A percentile compares a stretch with the other conserved stretches of the same genome.
phyloP scores from a whole-genome alignment of 2,113 vertebrate genomes.

The Madoqua kirkii region DNA sequence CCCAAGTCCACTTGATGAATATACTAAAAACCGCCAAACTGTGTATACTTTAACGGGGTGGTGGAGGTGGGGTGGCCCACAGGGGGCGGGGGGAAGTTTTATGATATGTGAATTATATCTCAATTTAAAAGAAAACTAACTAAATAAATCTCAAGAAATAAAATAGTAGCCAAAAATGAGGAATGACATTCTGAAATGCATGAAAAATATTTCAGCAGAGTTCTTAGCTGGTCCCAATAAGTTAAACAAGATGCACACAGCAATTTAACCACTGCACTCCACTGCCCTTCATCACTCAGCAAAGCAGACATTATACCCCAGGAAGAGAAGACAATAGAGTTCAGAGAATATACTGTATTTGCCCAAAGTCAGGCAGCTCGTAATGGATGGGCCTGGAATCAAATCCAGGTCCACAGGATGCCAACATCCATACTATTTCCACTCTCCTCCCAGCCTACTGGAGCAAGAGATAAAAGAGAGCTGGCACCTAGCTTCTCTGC shows the following conservation, averaged over 20 bases:
- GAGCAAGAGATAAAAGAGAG: background rate
- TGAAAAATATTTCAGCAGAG: background rate
- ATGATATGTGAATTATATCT: background rate
- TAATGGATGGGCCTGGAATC: background rate
- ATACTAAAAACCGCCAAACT: background rate
- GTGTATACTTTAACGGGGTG: background rate
- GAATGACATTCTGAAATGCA: constrained; percentile 1
- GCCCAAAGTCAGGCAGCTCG: background rate
- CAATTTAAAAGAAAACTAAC: background rate
- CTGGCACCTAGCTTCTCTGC: background rate
- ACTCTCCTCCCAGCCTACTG: background rate
- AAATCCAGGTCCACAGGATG: background rate
- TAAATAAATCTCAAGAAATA: constrained; percentile 7
- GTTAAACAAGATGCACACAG: background rate
- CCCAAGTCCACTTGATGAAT: background rate
- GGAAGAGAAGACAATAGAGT: background rate
- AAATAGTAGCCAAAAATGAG: background rate
- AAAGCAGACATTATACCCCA: background rate
- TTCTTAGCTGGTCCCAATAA: background rate
- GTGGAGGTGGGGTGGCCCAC: too few relatives aligned
- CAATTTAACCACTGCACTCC: background rate
- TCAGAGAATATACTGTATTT: background rate
- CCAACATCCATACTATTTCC: background rate
- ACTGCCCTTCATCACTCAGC: background rate
- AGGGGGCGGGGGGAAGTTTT: rapidly evolving